Evolutionary conservation across 2,797 vertebrate species (phyloP).

Genomic region (Hylomyscus alleni): DNA sequence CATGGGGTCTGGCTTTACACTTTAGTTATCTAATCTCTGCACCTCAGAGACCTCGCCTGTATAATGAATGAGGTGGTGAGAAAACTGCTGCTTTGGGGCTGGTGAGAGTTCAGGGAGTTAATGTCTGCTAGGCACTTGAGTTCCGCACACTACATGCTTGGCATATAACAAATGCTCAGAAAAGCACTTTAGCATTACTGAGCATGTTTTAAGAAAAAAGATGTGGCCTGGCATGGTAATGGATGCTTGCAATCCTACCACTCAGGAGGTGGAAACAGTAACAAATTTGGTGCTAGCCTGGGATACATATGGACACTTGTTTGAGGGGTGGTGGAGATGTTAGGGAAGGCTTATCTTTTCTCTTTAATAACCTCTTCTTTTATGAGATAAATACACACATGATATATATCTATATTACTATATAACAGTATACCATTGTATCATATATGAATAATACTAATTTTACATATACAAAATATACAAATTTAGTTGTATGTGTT

Average conservation of each 20-base stretch:
- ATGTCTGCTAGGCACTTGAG: not conserved
- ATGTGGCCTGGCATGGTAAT: not conserved
- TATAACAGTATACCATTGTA: not conserved
- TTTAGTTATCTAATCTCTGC: not conserved
- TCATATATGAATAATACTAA: not conserved
- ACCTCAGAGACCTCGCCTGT: conserved; percentile 14
- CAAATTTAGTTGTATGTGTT: not conserved
- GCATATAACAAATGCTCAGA: not conserved
- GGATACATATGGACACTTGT: not conserved
- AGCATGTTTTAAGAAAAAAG: not conserved
- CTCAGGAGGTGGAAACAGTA: not conserved
- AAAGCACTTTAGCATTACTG: not conserved
- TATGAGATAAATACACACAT: not conserved
- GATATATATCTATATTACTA: not conserved
- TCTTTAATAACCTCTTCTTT: not conserved
- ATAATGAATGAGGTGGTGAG: not conserved
- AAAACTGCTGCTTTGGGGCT: not conserved
- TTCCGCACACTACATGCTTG: not conserved
- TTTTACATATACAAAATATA: not conserved
- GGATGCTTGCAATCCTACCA: not conserved
- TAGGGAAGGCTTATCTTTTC: not conserved
- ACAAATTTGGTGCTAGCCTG: not conserved
- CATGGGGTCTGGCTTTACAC: not conserved
- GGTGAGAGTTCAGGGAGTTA: not conserved
- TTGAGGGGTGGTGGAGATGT: not conserved